Conservation (phyloP, 2,113 vertebrate genomes). For the Zosterops pallidus region DNA sequence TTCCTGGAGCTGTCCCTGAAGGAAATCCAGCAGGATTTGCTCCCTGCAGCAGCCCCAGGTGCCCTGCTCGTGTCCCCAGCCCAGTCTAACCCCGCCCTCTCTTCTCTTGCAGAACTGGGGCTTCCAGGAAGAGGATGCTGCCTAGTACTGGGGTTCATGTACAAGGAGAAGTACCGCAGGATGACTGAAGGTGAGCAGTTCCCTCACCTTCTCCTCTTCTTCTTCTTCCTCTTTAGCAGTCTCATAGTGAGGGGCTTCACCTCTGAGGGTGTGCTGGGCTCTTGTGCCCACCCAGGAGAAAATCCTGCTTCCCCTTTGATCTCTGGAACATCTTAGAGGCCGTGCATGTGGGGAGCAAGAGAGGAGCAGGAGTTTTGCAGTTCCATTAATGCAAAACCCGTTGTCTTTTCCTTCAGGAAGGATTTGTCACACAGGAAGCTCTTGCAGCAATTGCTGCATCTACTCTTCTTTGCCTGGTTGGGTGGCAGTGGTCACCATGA, state of each 20-base stretch:
- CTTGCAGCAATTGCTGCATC: neutral
- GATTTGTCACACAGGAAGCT: neutral
- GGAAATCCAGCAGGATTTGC: neutral
- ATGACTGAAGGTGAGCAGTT: slow-evolving; percentile 81
- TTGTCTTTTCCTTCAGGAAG: neutral
- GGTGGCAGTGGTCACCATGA: neutral
- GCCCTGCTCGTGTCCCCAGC: neutral
- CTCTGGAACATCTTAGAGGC: neutral
- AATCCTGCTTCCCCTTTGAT: neutral
- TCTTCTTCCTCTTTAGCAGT: neutral
- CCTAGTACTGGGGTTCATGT: slow-evolving; percentile 81
- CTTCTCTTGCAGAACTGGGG: slow-evolving; percentile 78
- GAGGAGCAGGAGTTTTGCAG: neutral
- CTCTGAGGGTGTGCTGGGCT: neutral
- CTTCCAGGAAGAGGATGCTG: slow-evolving; percentile 81
- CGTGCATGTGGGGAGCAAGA: neutral
- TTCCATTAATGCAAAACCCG: neutral
- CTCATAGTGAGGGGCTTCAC: neutral
- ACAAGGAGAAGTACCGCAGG: slow-evolving; percentile 83
- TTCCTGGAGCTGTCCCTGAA: rapidly evolving
- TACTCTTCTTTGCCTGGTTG: neutral
- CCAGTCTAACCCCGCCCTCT: neutral
- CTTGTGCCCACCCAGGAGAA: neutral
- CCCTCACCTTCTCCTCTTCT: neutral
- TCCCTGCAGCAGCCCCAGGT: neutral